Evolutionary conservation across 1,140 invertebrate species (phyloP).

Genomic region (Chelonus insularis): DNA sequence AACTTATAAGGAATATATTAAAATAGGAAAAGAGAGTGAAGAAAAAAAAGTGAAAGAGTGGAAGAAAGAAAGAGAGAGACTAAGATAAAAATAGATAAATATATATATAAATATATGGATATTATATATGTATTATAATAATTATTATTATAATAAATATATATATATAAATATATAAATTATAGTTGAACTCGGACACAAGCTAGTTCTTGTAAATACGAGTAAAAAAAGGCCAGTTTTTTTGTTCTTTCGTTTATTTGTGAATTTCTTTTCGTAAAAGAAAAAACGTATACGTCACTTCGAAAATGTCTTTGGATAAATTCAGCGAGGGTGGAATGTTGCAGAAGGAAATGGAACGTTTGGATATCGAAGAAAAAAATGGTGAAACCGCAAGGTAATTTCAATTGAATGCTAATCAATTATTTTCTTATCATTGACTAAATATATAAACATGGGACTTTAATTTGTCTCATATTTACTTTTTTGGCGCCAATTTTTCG

Average conservation of each 20-base stretch:
- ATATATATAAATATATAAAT: slow-evolving; percentile 29
- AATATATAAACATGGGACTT: too few species aligned
- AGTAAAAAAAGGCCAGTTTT: slow-evolving; percentile 18
- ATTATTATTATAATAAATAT: slow-evolving; percentile 22
- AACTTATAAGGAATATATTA: too few species aligned
- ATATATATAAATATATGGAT: slow-evolving; percentile 29
- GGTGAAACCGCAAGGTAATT: slow-evolving; percentile 52
- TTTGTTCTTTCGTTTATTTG: slow-evolving; percentile 6
- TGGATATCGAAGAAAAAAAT: slow-evolving; percentile 56
- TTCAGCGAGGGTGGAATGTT: slow-evolving; percentile 43
- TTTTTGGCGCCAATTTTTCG: too few species aligned
- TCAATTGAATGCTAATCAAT: too few species aligned
- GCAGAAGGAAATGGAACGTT: slow-evolving; percentile 54
- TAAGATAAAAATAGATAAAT: slow-evolving; percentile 27
- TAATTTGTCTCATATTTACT: too few species aligned
- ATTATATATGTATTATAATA: slow-evolving; percentile 34
- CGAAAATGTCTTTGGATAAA: slow-evolving; percentile 54
- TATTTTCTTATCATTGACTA: too few species aligned
- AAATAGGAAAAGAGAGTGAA: too few species aligned
- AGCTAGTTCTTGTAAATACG: slow-evolving; percentile 21
- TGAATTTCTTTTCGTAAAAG: too few species aligned
- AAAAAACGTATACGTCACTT: slow-evolving; percentile 1
- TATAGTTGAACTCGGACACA: background rate
- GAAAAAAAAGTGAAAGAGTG: slow-evolving; percentile 24
- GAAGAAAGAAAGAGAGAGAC: slow-evolving; percentile 20